Conservation (phyloP, 2,797 vertebrate genomes). For the Coracias cyanogaster region DNA sequence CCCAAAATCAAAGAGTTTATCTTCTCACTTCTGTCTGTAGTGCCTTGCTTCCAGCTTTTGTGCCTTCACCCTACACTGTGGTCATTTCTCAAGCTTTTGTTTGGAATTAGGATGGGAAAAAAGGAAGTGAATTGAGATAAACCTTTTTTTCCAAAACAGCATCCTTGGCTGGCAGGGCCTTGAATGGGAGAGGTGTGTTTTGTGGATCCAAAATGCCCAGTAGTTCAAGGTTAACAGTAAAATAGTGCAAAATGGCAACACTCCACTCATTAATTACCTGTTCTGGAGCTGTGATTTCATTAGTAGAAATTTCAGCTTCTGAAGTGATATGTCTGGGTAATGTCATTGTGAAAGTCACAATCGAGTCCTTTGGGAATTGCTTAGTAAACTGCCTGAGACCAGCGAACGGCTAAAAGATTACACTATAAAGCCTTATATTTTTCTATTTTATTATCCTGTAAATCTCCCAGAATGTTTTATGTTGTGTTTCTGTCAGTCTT, state of each 20-base stretch:
- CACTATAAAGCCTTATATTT: neutral
- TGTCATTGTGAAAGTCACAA: neutral
- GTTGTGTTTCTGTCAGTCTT: neutral
- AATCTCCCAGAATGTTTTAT: neutral
- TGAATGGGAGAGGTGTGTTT: neutral
- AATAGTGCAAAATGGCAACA: neutral
- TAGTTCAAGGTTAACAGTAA: neutral
- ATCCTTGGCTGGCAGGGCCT: neutral
- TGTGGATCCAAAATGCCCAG: neutral
- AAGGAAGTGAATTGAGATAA: neutral
- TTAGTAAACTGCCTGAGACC: neutral
- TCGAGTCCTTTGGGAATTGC: neutral
- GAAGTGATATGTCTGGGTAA: neutral
- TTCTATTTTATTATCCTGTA: neutral
- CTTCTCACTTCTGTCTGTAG: neutral
- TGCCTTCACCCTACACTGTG: neutral
- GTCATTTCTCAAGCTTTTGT: neutral
- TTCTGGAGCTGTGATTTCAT: neutral
- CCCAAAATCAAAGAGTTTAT: neutral
- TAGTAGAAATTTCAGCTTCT: neutral
- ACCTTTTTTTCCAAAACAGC: neutral
- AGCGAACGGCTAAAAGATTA: neutral
- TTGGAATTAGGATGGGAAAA: neutral
- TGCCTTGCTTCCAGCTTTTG: neutral
- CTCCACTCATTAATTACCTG: neutral